These are phyloP conservation scores for Perognathus longimembris DNA, from an alignment of 2,113 vertebrate species.

Conservation along the genomic window DNA sequence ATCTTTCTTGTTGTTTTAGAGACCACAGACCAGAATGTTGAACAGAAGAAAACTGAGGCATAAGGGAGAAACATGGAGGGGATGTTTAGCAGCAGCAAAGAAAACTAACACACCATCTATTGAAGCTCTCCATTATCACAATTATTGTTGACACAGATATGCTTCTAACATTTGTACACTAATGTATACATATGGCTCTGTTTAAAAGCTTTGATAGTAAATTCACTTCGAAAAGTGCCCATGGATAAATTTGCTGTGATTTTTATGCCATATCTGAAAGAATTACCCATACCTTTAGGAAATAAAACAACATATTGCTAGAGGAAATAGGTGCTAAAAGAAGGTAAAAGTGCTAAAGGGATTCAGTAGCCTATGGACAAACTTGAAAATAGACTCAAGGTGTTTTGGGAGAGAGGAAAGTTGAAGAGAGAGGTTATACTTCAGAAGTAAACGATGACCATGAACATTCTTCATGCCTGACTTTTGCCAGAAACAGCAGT, in stretches of 20 bases:
- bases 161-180: background rate
- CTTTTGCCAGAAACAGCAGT: background rate
- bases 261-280: background rate
- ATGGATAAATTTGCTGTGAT: background rate
- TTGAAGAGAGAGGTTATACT: background rate
- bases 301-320: background rate
- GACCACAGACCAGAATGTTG: background rate
- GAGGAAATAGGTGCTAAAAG: background rate
- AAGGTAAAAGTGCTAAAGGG: background rate
- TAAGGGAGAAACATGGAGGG: background rate
- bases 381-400: background rate
- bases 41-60: background rate
- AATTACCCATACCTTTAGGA: background rate
- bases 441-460: background rate
- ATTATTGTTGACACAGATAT: background rate
- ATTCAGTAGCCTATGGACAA: background rate
- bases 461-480: background rate
- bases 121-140: background rate
- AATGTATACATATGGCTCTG: background rate
- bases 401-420: background rate
- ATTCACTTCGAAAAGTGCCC: background rate
- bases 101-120: background rate
- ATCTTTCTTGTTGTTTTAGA: background rate
- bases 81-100: background rate
- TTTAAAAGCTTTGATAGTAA: conserved; percentile 7